phyloP scores from a whole-genome alignment of 92 coral and sea anemone genomes.

The Zoanthus gigantus region DNA sequence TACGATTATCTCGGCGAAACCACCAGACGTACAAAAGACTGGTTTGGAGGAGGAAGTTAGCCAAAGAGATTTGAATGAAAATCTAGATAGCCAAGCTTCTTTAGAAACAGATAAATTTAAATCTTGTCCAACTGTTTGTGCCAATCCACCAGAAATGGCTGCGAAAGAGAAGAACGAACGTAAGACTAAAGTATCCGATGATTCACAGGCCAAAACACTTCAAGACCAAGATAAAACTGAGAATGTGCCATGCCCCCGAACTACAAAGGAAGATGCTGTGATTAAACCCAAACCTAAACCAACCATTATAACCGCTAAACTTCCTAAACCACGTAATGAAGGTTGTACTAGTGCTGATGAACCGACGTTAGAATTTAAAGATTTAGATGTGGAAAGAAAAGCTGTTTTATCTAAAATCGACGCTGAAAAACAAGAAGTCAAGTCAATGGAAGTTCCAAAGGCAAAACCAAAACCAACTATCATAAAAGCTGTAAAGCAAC shows the following conservation, averaged over 20 bases:
- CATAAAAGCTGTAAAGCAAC: slow-evolving; percentile 20
- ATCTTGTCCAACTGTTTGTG: slow-evolving; percentile 56
- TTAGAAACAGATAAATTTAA: slow-evolving; percentile 48
- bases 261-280: not conserved
- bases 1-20: slow-evolving; percentile 62
- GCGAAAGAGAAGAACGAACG: slow-evolving; percentile 18
- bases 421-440: slow-evolving; percentile 1
- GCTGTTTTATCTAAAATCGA: not conserved
- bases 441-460: not conserved
- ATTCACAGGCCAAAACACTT: slow-evolving; percentile 4
- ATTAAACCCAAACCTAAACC: slow-evolving; percentile 37
- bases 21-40: slow-evolving; percentile 42
- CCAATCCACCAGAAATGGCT: slow-evolving; percentile 37
- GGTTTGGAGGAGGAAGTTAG: slow-evolving; percentile 1
- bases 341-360: not conserved
- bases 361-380: not conserved
- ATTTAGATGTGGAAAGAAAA: not conserved
- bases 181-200: slow-evolving; percentile 5
- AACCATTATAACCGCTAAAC: slow-evolving; percentile 22
- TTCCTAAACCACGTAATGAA: not conserved
- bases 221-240: slow-evolving; percentile 20
- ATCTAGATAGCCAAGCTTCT: slow-evolving; percentile 22
- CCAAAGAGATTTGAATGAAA: not conserved
- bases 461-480: slow-evolving; percentile 39
- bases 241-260: not conserved